Evolutionary conservation across 2,888 invertebrate genomes (phyloP).

Genomic region (Zygothrica quintamaculata): DNA sequence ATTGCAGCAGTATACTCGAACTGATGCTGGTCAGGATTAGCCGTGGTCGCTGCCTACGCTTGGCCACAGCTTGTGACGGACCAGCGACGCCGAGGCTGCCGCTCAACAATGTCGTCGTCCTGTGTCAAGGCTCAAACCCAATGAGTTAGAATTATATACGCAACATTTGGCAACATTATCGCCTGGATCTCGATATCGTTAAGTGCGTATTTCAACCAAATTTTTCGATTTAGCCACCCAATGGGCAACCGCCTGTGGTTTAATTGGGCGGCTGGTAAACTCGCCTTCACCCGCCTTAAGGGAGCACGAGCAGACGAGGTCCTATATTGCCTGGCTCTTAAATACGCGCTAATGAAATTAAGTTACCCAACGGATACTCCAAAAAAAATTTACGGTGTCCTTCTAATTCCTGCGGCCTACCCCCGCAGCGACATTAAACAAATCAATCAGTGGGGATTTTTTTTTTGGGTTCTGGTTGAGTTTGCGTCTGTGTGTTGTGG

Average conservation of each 20-base stretch:
- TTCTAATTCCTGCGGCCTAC: constrained; percentile 35
- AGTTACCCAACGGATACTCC: constrained; percentile 53
- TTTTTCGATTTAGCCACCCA: constrained; percentile 31
- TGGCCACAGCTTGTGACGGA: constrained; percentile 69
- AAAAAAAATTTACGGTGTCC: constrained; percentile 54
- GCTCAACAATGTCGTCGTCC: constrained; percentile 70
- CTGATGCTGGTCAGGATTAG: constrained; percentile 48
- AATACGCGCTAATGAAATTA: constrained; percentile 76
- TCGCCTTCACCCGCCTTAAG: constrained; percentile 1
- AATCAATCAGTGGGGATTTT: constrained; percentile 76
- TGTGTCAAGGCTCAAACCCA: constrained; percentile 54
- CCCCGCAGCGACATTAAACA: constrained; percentile 71
- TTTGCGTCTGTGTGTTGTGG: constrained; percentile 46
- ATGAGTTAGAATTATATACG: constrained; percentile 53
- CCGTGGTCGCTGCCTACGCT: constrained; percentile 66
- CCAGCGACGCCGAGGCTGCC: constrained; percentile 75
- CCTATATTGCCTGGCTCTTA: constrained; percentile 61
- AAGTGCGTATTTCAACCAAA: constrained; percentile 60
- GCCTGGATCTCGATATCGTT: constrained; percentile 32
- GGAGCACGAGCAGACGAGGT: constrained; percentile 3
- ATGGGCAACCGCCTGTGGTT: constrained; percentile 58
- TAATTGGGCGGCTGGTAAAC: constrained; percentile 38
- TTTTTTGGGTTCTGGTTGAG: constrained; percentile 42
- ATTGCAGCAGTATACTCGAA: constrained; percentile 47
- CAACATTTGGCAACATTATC: constrained; percentile 60